Conservation (phyloP, 2,797 vertebrate species). For the Molossus alvarezi region DNA sequence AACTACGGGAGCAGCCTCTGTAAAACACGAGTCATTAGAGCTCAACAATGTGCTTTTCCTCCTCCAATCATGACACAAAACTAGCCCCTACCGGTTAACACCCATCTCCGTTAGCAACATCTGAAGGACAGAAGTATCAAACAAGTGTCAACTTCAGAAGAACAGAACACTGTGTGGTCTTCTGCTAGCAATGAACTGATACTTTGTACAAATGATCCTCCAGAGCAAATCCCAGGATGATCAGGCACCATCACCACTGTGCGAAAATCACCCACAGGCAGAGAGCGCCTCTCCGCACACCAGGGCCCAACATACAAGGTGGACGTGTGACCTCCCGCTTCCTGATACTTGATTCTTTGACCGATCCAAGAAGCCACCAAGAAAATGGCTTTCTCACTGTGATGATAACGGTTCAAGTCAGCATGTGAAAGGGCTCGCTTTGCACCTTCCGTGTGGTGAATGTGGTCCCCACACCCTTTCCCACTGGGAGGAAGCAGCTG, state of each 20-base stretch:
- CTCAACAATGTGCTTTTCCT: not conserved
- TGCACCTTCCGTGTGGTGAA: not conserved
- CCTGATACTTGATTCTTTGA: not conserved
- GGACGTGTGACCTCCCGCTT: not conserved
- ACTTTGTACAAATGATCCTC: not conserved
- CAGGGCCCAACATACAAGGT: not conserved
- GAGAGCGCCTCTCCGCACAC: not conserved
- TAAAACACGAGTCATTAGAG: not conserved
- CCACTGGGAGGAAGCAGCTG: slow-evolving; percentile 73
- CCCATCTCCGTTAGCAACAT: too few relatives aligned
- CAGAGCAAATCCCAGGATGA: not conserved
- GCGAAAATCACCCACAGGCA: not conserved
- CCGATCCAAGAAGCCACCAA: not conserved
- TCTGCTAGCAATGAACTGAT: not conserved
- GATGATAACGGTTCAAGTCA: rapidly evolving
- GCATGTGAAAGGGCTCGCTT: rapidly evolving
- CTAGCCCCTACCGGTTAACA: rapidly evolving
- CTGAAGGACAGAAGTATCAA: not conserved
- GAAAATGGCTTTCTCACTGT: not conserved
- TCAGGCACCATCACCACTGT: rapidly evolving
- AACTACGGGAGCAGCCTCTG: not conserved
- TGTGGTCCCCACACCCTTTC: slow-evolving; percentile 54
- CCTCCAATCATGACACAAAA: not conserved
- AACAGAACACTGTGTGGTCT: not conserved
- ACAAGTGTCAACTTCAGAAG: not conserved